Evolutionary conservation across 2,113 vertebrate genomes (phyloP), one percentile per base, ranked within the genome.

Genomic region (Urocitellus parryii): DNA sequence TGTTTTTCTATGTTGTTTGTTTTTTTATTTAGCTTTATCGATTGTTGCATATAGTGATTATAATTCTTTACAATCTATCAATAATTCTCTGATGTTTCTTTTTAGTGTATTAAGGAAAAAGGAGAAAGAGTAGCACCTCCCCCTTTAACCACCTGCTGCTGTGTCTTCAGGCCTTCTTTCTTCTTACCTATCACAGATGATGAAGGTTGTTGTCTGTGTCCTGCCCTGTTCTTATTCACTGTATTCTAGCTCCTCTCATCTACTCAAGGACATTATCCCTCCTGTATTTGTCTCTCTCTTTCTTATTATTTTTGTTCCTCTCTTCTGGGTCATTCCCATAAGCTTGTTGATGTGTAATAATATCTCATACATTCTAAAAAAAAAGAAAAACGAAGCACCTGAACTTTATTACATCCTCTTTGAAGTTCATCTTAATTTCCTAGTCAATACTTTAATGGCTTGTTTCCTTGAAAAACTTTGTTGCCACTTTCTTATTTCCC

Each of bases 1-100:
- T 90, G 32, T 67, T 92, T 96, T 89, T 68, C 37, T 87, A 5
- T 74, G 29, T 17, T 80, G 13, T n/a, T 51, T 85, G 11, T 20
- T 91, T 20, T 91, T 90, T 80, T 37, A n/a, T 80, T 91, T 42
- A 91, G 72, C n/a, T 88, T 87, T 90, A 34, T 92, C 22, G 39
- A 81, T 73, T 88, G 13, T 29, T 92, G 80, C 6, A 67, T 77
- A 74, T 34, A 24, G 87, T 92, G 77, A 56, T 53, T n/a, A 1
- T 67, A 95, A 56, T 89, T 84, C 72, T 87, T 83, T 90, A 67
- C 1, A 37, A 87, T 48, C 17, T 89, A 16, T 34, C 39, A 81
- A 45, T 84, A 37, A 45, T 80, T 80, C 5, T 94, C 42, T 85
- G 29, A 76, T 82, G 8, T 81, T 88, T 4, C 24, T 74, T 68